These are phyloP conservation scores for Acrossocheilus wenchowensis DNA, from an alignment of 2,797 vertebrate genomes.

Conservation along the genomic window DNA sequence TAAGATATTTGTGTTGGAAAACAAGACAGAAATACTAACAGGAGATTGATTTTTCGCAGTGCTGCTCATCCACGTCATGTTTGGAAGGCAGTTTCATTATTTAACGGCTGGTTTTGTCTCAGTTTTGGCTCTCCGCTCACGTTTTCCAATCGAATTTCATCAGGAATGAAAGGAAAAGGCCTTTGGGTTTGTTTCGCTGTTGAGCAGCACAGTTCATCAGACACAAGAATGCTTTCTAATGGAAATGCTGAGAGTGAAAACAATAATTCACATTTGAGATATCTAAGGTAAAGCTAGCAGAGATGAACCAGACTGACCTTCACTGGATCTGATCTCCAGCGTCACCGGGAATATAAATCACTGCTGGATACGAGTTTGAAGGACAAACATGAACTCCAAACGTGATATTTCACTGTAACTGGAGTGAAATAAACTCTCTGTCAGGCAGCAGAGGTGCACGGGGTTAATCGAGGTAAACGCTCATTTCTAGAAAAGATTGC, in stretches of 20 bases:
- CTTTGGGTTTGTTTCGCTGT: conserved; percentile 29
- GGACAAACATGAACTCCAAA: background rate
- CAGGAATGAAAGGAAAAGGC: background rate
- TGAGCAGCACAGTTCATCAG: conserved; percentile 39
- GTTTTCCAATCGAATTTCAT: conserved; percentile 55
- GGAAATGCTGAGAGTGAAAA: conserved; percentile 34
- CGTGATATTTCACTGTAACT: background rate
- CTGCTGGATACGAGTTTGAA: background rate
- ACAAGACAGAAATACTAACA: background rate
- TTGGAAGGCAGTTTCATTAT: background rate
- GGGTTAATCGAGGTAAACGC: background rate
- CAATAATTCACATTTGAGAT: background rate
- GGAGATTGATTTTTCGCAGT: background rate
- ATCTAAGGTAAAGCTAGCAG: background rate
- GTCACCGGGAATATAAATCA: background rate
- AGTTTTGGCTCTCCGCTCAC: conserved; percentile 32
- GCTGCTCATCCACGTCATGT: background rate
- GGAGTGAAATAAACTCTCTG: background rate
- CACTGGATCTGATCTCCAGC: background rate
- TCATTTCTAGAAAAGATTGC: background rate
- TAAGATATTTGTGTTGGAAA: background rate
- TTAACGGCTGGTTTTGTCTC: background rate
- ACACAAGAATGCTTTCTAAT: conserved; percentile 14
- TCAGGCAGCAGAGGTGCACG: background rate
- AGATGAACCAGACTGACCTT: conserved; percentile 5